These are phyloP conservation scores for Lacerta agilis DNA, from an alignment of 2,797 vertebrate genomes.

Conservation along the genomic window DNA sequence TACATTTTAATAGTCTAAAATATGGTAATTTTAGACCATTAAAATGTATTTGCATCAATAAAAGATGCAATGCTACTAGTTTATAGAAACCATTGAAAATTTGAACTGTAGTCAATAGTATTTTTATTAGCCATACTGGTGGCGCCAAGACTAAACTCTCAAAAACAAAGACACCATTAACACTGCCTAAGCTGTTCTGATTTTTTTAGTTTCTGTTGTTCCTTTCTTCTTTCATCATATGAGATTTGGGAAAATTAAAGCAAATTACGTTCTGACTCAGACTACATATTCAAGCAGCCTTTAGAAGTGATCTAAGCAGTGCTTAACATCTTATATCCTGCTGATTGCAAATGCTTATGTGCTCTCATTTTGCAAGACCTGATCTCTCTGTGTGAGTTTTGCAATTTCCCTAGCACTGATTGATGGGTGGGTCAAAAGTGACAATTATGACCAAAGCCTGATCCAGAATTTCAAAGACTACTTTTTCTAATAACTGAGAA, in stretches of 20 bases:
- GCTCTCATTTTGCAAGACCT: conserved; percentile 47
- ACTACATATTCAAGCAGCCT: background rate
- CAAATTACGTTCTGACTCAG: background rate
- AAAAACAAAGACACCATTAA: background rate
- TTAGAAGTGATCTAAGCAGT: background rate
- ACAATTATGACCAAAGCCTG: conserved; percentile 43
- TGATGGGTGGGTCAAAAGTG: conserved; percentile 61
- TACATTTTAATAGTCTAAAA: background rate
- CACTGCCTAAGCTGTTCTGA: background rate
- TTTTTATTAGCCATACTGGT: accelerated
- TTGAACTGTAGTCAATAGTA: background rate
- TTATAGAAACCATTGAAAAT: background rate
- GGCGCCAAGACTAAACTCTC: background rate
- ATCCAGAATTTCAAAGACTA: conserved; percentile 43
- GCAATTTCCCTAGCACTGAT: conserved; percentile 66
- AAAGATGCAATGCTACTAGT: too few relatives aligned
- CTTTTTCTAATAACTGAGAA: conserved; percentile 20
- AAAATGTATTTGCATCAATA: background rate
- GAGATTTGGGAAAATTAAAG: background rate
- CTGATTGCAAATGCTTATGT: background rate
- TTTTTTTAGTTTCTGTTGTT: background rate
- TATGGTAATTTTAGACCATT: too few relatives aligned
- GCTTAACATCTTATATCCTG: background rate
- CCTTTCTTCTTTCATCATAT: conserved; percentile 11
- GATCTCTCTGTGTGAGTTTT: conserved; percentile 44